These are phyloP conservation scores for Stegodyphus mimosarum DNA, from an alignment of 1,140 invertebrate species.

Conservation along the genomic window DNA sequence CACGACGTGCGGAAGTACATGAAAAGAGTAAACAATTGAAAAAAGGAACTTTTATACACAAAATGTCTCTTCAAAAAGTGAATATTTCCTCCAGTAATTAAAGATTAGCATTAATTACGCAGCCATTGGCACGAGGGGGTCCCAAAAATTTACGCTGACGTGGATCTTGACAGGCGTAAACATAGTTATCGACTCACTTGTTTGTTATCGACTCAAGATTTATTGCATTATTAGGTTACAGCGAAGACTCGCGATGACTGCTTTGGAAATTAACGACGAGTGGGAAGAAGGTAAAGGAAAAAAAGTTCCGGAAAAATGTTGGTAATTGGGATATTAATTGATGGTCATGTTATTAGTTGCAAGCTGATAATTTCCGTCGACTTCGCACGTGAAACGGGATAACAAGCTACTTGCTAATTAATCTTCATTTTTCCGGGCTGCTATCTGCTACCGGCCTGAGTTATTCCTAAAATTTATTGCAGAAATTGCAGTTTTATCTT, in stretches of 20 bases:
- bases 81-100: too few relatives aligned
- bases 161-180: conserved; percentile 41
- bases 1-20: too few relatives aligned
- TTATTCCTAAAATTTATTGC: conserved; percentile 1
- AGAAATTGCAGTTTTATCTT: conserved; percentile 21
- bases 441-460: neutral
- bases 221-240: conserved; percentile 53
- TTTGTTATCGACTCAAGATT: conserved; percentile 38
- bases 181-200: conserved; percentile 36
- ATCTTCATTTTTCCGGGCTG: conserved; percentile 33
- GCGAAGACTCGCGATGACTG: neutral
- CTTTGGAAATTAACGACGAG: too few relatives aligned
- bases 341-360: conserved; percentile 35
- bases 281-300: too few relatives aligned
- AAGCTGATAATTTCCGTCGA: conserved; percentile 43
- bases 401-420: conserved; percentile 43
- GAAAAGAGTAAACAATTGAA: too few relatives aligned
- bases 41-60: too few relatives aligned
- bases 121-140: too few relatives aligned
- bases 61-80: too few relatives aligned
- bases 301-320: conserved; percentile 43
- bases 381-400: conserved; percentile 27
- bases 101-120: too few relatives aligned
- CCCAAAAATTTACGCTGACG: conserved; percentile 32
- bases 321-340: conserved; percentile 53